Base-by-base conservation (phyloP, 2,888 invertebrate genomes). In the Ichneumoninae sp. region DNA sequence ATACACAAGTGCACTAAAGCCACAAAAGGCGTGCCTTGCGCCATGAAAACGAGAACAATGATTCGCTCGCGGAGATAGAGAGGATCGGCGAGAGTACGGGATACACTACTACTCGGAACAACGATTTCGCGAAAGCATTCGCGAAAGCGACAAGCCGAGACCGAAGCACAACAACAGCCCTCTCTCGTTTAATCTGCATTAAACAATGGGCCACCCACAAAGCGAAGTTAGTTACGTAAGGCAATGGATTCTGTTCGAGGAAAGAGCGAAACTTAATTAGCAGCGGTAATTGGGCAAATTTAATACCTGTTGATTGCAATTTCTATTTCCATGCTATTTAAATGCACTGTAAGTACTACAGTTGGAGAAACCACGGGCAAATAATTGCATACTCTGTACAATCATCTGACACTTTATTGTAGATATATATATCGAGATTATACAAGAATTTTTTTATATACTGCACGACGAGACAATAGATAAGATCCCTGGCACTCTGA, bases 361-460 rank as follows among this genome's bases (percentile, higher is more conserved):
- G 26, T 57, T 26, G 13, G 57, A 57, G 22, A 57, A 22, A 68
- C 7, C 10, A 40, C 50, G 47, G 1, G 44, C 8, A 47, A 47
- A n/a, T 22, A 44, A 13, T 22, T 19, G 26, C 26, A 57, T 13
- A 65, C 54, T 75, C 54, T 68, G 52, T 83, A 83, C 80, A 83
- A 80, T 54, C 22, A 19, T 71, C 66, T 10, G 60, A 80, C 76
- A 68, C 65, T 83, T 81, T 83, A 83, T 83, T 80, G 40, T 5
- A 50, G 33, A 57, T 50, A 69, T 68, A 63, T 26, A 63, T 26
- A 36, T 75, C 52, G 50, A 68, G 22, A 66, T 83, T 36, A 71
- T 77, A 73, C 75, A 80, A n/a, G 33, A 71, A 60, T 50, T 30
- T 19, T 10, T 10, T 57, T 2, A 33, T 54, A 47, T 19, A 77